Conservation (phyloP, 1,140 invertebrate species). For the Zaprionus taronus region DNA sequence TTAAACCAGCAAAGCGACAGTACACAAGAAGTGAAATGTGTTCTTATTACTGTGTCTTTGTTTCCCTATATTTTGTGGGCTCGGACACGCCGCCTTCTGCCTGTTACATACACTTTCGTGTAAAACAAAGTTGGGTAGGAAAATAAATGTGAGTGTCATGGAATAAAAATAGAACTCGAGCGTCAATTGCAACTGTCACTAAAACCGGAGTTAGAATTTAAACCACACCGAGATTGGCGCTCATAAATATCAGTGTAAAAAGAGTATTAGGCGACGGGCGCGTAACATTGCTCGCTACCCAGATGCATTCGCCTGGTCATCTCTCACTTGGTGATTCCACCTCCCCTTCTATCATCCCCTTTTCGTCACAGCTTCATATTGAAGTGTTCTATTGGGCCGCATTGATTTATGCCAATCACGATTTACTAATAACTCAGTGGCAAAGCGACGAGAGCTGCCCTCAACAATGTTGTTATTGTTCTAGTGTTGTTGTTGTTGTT, state of each 20-base stretch:
- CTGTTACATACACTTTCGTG: no score
- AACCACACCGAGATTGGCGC: slow-evolving; percentile 22
- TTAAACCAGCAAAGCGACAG: no score
- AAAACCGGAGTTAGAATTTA: background rate
- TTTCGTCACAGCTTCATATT: background rate
- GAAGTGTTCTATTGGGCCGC: slow-evolving; percentile 32
- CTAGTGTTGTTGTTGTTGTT: slow-evolving; percentile 30
- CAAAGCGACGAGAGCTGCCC: slow-evolving; percentile 44
- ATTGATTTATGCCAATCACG: slow-evolving; percentile 84
- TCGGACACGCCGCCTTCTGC: no score
- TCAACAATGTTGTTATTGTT: slow-evolving; percentile 41
- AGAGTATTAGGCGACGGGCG: slow-evolving; percentile 13
- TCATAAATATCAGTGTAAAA: slow-evolving; percentile 54
- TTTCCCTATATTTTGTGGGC: no score
- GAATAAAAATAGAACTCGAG: background rate
- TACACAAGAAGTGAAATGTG: no score
- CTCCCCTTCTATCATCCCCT: no score
- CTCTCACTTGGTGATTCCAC: background rate
- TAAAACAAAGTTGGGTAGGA: no score
- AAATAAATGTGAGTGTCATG: no score
- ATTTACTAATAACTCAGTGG: slow-evolving; percentile 78
- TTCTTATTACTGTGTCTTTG: no score
- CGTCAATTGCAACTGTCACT: background rate
- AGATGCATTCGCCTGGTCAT: slow-evolving; percentile 54
- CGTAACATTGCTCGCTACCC: slow-evolving; percentile 34